A percentile compares a stretch with the other conserved stretches of the same genome.
Conservation (phyloP, 2,113 vertebrate genomes). For the Argyrosomus japonicus region DNA sequence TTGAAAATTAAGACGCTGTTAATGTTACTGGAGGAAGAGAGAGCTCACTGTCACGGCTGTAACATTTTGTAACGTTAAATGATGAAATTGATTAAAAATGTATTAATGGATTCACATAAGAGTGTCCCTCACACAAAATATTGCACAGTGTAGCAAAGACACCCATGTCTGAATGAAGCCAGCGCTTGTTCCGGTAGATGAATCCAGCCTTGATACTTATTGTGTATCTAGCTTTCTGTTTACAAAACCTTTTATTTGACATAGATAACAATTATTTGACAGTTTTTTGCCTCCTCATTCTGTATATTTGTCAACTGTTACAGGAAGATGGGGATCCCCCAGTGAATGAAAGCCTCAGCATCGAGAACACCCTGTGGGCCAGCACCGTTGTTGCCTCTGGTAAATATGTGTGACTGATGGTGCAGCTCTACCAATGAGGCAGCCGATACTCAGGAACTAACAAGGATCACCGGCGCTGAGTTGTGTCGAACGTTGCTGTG, state of each 20-base stretch:
- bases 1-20: no score
- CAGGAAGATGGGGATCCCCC: constrained; percentile 97
- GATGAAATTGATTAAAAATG: neutral
- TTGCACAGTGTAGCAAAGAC: neutral
- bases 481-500: neutral
- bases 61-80: neutral
- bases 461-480: neutral
- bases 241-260: neutral
- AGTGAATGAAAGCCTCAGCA: constrained; percentile 95
- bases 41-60: no score
- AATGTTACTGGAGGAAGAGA: no score
- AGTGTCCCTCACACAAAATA: neutral
- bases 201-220: neutral
- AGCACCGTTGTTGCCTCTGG: constrained; percentile 97
- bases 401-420: constrained; percentile 70
- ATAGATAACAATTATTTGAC: neutral
- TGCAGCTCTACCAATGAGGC: neutral
- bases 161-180: neutral
- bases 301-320: constrained; percentile 30
- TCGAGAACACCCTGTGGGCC: constrained; percentile 98
- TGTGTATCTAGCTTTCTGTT: neutral
- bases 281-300: neutral
- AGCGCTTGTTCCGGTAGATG: no score
- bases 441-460: constrained; percentile 23
- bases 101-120: neutral